Evolutionary conservation across 2,797 vertebrate species (phyloP), one percentile per base, ranked within the genome.

Genomic region (Arctocebus calabarensis): DNA sequence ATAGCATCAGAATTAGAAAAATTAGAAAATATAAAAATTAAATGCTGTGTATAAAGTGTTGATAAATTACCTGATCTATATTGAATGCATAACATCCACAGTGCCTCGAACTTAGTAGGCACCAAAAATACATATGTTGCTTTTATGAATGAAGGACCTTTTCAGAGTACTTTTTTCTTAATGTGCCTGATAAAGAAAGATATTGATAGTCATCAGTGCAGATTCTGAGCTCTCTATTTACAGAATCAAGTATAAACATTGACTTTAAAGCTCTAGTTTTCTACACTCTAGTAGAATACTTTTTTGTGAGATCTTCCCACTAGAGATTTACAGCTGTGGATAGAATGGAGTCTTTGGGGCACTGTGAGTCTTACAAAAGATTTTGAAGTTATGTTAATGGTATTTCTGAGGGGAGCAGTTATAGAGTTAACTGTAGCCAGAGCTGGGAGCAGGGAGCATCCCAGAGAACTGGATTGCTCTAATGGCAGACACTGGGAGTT

Each of bases 1-100:
- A 93, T 94, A 45, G 10, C 45, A 83, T 68, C 89, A 73, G 25
- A 90, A 78, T 23, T 82, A 45, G 32, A 85, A 95, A 79, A 40
- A 82, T 1, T 55, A 10, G 27, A 92, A 87, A 84, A 91, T 48
- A 23, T 22, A 91, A 93, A 94, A 87, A 66, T 55, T 59, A 77
- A 87, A 59, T 88, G 20, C 34, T 70, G 73, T 45, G 59, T 78
- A 77, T 25, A 73, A 79, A 88, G 27, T 74, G 8, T 37, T 90
- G 23, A 75, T 37, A 94, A 84, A 84, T 55, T n/a, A 57, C 19
- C n/a, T 84, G 4, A 13, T 40, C 20, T 84, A 48, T 62, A 82
- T 16, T 77, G 32, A 88, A 43, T n/a, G 3, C 10, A 43, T 83
- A 70, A 78, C 7, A 70, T 74, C 2, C n/a, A 92, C 14, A 68